Evolutionary conservation across 1,140 invertebrate species (phyloP), one percentile per base, ranked within the genome.

Genomic region (Polypedilum vanderplanki): DNA sequence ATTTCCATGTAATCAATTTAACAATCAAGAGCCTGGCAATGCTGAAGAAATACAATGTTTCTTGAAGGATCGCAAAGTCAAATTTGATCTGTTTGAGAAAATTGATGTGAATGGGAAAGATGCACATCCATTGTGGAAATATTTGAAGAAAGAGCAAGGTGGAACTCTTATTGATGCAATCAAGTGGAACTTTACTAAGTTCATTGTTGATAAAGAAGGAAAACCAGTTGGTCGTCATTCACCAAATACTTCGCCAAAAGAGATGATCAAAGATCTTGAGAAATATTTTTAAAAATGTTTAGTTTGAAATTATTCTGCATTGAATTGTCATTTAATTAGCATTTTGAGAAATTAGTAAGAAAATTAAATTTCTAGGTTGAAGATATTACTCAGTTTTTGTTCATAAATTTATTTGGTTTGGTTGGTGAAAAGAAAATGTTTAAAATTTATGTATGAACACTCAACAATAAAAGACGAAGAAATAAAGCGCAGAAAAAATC

Each of bases 141-240:
- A 90, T 81, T 84, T 98, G 77, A 96, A 97, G 83, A 82, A 87
- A 20, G 93, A 93, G 77, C 88, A 94, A 80, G 84, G 85, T 7
- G 92, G 92, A 1, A 87, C 86, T 8, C 77, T 93, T 15, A 88
- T 87, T n/a, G 86, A 90, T 80, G 88, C 87, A 67, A 96, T 98
- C 77, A 98, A 98, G 81, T 98, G 97, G 97, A 99, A 98, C 83
- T 98, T 98, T 78, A 93, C 94, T 5, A 98, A 98, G 81, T 99
- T 98, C 82, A 86, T 98, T 64, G 85, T 98, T 40, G 88, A 97
- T 81, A 93, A 90, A 80, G 84, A 96, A 73, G 97, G 97, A 3
- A 83, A 91, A 70, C 92, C 93, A 0, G 89, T 97, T 0, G 89
- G 91, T 77, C 86, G 96, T 79, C 93, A 92, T 82, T 89, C 87